Evolutionary conservation across 2,888 invertebrate species (phyloP).

Genomic region (Noctua fimbriata): DNA sequence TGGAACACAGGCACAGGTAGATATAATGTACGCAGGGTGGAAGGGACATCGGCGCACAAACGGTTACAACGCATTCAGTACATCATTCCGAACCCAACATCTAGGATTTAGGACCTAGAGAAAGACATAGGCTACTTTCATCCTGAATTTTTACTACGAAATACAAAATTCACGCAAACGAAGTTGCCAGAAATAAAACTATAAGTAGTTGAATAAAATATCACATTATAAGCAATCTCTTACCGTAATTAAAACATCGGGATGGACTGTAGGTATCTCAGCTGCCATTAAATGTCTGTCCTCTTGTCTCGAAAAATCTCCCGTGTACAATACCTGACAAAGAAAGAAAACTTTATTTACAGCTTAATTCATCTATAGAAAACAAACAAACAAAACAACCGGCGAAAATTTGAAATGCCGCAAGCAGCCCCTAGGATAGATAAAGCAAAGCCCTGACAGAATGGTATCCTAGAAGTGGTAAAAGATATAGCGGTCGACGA

Average conservation of each 20-base stretch:
- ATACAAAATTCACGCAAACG: background rate
- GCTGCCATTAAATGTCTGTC: conserved; percentile 99
- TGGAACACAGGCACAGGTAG: too few species aligned
- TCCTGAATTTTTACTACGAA: background rate
- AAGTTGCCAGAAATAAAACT: background rate
- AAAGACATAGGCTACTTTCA: background rate
- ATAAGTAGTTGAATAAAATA: background rate
- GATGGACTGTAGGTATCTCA: conserved; percentile 98
- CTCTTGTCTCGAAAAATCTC: conserved; percentile 99
- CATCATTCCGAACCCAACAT: too few species aligned
- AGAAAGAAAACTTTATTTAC: background rate
- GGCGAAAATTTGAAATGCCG: background rate
- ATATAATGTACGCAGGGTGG: too few species aligned
- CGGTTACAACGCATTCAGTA: too few species aligned
- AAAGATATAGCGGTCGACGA: too few species aligned
- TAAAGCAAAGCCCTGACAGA: too few species aligned
- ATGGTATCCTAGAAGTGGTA: too few species aligned
- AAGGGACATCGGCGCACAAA: too few species aligned
- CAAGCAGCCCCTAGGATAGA: too few species aligned
- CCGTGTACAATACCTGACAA: conserved; percentile 96
- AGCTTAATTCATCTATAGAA: too few species aligned
- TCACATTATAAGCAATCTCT: background rate
- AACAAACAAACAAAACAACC: conserved; percentile 32
- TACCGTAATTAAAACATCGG: conserved; percentile 98
- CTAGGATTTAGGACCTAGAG: background rate